Percentiles rank a stretch among this genome's conserved stretches.
Conservation (phyloP, 2,797 vertebrate genomes). For the Etheostoma nigrum region DNA sequence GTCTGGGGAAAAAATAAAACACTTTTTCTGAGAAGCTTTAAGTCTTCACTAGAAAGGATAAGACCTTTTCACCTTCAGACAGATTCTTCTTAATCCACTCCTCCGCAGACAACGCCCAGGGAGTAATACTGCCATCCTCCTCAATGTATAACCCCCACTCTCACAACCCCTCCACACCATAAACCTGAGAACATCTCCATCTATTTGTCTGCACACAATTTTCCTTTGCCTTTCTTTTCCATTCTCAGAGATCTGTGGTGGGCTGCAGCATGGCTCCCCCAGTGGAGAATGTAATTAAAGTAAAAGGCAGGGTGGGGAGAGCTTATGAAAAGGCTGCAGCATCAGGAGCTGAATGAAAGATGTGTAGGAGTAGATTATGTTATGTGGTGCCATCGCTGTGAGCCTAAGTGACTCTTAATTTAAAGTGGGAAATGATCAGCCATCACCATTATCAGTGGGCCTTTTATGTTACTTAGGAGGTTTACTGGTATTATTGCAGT, state of each 20-base stretch:
- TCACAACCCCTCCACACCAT: slow-evolving; percentile 27
- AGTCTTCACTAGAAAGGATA: slow-evolving; percentile 34
- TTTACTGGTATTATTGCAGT: slow-evolving; percentile 17
- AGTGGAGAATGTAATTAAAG: slow-evolving; percentile 67
- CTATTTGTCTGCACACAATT: slow-evolving; percentile 49
- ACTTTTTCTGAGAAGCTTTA: slow-evolving; percentile 20
- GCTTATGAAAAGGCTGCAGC: slow-evolving; percentile 34
- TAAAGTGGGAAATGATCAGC: slow-evolving; percentile 29
- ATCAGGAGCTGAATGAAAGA: slow-evolving; percentile 52
- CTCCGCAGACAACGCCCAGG: slow-evolving; percentile 43
- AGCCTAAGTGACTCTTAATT: slow-evolving; percentile 20
- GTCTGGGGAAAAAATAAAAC: slow-evolving; percentile 3
- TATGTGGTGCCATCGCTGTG: slow-evolving; percentile 14
- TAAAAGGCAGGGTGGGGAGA: slow-evolving; percentile 46
- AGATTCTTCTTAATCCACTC: slow-evolving; percentile 67
- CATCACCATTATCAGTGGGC: slow-evolving; percentile 10
- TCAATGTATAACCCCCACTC: slow-evolving; percentile 27
- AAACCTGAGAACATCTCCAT: slow-evolving; percentile 43
- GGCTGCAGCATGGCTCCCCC: slow-evolving; percentile 47
- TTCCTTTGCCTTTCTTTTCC: slow-evolving; percentile 28
- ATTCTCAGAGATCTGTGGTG: slow-evolving; percentile 35
- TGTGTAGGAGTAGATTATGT: slow-evolving; percentile 62
- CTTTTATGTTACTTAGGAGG: slow-evolving; percentile 13
- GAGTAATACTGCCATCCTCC: slow-evolving; percentile 65
- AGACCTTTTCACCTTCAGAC: slow-evolving; percentile 67